Evolutionary conservation across 2,797 vertebrate species (phyloP), one percentile per base, ranked within the genome.

Genomic region (Champsocephalus gunnari): DNA sequence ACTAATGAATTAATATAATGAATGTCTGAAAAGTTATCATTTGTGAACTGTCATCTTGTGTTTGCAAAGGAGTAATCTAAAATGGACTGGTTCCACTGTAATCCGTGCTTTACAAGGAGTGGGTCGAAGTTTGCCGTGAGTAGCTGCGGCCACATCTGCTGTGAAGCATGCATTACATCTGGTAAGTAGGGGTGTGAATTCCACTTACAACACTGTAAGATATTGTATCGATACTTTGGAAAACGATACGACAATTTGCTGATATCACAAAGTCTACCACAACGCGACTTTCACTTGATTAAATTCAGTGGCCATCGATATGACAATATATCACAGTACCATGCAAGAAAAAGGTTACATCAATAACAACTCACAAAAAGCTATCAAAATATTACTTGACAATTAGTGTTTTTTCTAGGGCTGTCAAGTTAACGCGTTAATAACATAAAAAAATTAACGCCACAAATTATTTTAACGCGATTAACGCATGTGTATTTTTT

Each of bases 51-150:
- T 53, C 14, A 61, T 60, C 0, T 44, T 71, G n/a, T 77, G 17
- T 58, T 80, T 71, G 24, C 71, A 73, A 32, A 49, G 38, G 7
- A 50, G 53, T n/a, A 64, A 49, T n/a, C 12, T 24, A 11, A 62
- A 55, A 97, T 97, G 97, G 95, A 97, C 71, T 97, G 97, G 96
- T 96, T 98, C 91, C 96, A 97, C 72, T 98, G 97, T 83, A 97
- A 97, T 88, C 85, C 84, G 70, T 97, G 97, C 83, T 96, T 95
- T 78, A 80, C 65, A 65, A 95, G 85, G 75, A 92, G 89, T 21
- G 94, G 93, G 0, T 75, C 84, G 0, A 87, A 84, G 2, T 97
- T 96, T 83, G 92, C 92, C 0, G 92, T 97, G 60, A 95, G 96
- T 79, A 97, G 88, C 88, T 98, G 97, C 84, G 96, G 96, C 63